These are phyloP conservation scores for Esox masquinongy DNA, from an alignment of 2,797 vertebrate genomes.

Conservation along the genomic window DNA sequence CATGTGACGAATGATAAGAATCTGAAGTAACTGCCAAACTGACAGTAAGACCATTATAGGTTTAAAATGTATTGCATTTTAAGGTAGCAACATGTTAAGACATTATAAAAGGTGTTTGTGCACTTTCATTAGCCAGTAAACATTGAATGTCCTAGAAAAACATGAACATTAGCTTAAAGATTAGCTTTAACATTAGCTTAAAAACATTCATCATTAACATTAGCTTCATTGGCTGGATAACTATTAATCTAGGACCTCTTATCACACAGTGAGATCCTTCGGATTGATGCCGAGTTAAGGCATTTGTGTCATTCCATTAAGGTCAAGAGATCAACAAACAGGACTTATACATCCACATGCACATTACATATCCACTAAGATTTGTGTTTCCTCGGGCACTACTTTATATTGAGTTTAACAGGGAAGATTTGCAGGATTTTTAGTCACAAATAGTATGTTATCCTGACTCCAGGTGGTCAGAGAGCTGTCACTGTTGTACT, in stretches of 20 bases:
- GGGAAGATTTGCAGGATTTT: conserved; percentile 8
- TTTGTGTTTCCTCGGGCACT: conserved; percentile 22
- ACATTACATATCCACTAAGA: conserved; percentile 22
- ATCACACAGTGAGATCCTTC: not conserved
- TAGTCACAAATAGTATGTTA: conserved; percentile 23
- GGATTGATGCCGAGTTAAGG: not conserved
- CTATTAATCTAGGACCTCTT: not conserved
- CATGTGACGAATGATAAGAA: not conserved
- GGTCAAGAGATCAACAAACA: conserved; percentile 15
- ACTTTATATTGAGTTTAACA: conserved; percentile 22
- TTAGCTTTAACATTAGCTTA: no score
- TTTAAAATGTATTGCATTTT: not conserved
- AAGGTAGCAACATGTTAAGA: no score
- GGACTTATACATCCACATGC: conserved; percentile 4
- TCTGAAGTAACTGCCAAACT: not conserved
- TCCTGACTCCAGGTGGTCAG: conserved; percentile 25
- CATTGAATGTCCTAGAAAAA: no score
- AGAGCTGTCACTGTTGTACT: not conserved
- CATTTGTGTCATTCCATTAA: conserved; percentile 9
- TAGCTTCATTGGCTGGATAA: not conserved
- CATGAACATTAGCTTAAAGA: not conserved
- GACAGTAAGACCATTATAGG: not conserved
- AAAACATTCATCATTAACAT: not conserved
- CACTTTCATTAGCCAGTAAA: no score
- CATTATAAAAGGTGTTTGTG: no score